These are phyloP conservation scores for Cyclophora albipunctata DNA, from an alignment of 2,888 invertebrate species.

Conservation along the genomic window DNA sequence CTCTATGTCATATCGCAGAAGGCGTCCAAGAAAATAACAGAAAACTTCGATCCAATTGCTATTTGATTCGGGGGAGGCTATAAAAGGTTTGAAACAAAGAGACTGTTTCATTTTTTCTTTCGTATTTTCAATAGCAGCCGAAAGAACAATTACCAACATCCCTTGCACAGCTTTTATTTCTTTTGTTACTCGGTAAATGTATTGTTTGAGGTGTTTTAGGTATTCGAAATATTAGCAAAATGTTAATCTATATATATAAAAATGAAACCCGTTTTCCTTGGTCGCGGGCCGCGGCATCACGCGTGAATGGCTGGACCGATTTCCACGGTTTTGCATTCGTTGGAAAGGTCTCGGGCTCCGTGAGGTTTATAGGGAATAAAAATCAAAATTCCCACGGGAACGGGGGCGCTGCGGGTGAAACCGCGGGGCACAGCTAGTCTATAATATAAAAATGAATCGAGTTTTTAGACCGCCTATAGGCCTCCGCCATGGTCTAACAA, in stretches of 20 bases:
- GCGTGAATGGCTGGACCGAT: too few relatives aligned
- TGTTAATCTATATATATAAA: too few relatives aligned
- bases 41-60: not conserved
- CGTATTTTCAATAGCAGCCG: conserved; percentile 1
- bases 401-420: too few relatives aligned
- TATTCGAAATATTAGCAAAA: not conserved
- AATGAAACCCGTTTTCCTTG: too few relatives aligned
- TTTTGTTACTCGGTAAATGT: not conserved
- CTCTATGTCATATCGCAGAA: not conserved
- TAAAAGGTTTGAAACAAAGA: conserved; percentile 3
- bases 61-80: conserved; percentile 2
- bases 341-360: too few relatives aligned
- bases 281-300: too few relatives aligned
- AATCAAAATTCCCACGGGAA: too few relatives aligned
- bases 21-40: not conserved
- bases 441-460: too few relatives aligned
- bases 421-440: too few relatives aligned
- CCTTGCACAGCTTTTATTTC: not conserved
- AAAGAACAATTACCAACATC: conserved; percentile 7
- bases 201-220: not conserved
- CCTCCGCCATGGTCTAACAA: not conserved
- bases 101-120: conserved; percentile 3
- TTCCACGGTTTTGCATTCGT: too few relatives aligned
- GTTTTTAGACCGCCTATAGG: too few relatives aligned
- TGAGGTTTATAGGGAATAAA: too few relatives aligned